Evolutionary conservation across 1,140 invertebrate species (phyloP).

Genomic region (Pissodes strobi): DNA sequence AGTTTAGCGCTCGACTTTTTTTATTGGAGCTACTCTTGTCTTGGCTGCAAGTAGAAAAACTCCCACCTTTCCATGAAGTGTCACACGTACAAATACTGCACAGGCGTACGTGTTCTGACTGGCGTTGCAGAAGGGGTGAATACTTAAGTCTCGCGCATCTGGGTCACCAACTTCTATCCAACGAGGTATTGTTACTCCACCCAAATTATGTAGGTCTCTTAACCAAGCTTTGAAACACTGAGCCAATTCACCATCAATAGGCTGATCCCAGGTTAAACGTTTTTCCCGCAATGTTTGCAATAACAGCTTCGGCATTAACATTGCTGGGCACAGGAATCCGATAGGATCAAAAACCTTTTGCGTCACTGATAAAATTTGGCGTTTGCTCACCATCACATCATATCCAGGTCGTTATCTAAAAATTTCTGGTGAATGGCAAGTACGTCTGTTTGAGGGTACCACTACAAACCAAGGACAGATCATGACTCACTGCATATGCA

Average conservation of each 20-base stretch:
- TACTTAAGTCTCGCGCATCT: slow-evolving; percentile 2
- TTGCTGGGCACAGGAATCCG: background rate
- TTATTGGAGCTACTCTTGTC: slow-evolving; percentile 34
- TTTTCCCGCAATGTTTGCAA: slow-evolving; percentile 10
- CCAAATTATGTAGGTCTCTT: slow-evolving; percentile 16
- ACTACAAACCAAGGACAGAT: slow-evolving; percentile 8
- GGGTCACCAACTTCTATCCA: slow-evolving; percentile 7
- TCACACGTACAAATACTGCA: slow-evolving; percentile 31
- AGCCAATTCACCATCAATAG: slow-evolving; percentile 8
- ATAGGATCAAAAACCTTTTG: too few relatives aligned
- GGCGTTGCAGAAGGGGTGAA: slow-evolving; percentile 25
- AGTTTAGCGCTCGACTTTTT: too few relatives aligned
- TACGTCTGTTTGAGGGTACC: background rate
- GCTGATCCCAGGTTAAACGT: slow-evolving; percentile 12
- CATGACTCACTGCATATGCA: background rate
- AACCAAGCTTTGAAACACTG: slow-evolving; percentile 21
- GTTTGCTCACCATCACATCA: slow-evolving; percentile 1
- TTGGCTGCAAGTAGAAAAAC: slow-evolving; percentile 21
- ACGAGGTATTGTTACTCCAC: slow-evolving; percentile 20
- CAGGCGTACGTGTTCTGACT: slow-evolving; percentile 10
- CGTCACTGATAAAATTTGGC: slow-evolving; percentile 10
- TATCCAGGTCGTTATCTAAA: slow-evolving; percentile 7
- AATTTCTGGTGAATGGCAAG: background rate
- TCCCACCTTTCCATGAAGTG: background rate
- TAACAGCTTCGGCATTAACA: background rate